phyloP scores from a whole-genome alignment of 2,888 invertebrate species.

The Orthosia gracilis region DNA sequence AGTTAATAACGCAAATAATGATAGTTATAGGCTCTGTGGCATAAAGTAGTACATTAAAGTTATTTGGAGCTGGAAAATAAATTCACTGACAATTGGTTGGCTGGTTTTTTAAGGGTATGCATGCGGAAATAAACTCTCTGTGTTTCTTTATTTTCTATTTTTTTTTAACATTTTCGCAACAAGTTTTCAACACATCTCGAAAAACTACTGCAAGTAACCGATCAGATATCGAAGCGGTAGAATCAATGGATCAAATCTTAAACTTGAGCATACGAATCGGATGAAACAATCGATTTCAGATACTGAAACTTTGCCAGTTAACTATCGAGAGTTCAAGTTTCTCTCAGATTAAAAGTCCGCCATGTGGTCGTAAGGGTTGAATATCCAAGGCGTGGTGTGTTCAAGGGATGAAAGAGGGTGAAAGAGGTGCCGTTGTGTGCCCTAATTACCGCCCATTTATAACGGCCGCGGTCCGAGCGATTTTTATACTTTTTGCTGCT shows the following conservation, averaged over 20 bases:
- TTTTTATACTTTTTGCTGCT: conserved; percentile 83
- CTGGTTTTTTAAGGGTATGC: too few relatives aligned
- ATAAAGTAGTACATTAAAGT: conserved; percentile 1
- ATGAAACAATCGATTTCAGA: conserved; percentile 52
- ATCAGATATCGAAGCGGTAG: conserved; percentile 13
- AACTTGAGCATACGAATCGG: conserved; percentile 52
- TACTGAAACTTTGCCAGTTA: conserved; percentile 53
- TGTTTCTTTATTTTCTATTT: too few relatives aligned
- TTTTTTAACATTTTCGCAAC: background rate
- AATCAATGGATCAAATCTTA: conserved; percentile 46
- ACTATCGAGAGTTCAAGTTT: conserved; percentile 53
- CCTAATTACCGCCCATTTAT: conserved; percentile 89
- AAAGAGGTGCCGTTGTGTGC: conserved; percentile 74
- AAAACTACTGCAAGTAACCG: background rate
- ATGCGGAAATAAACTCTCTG: too few relatives aligned
- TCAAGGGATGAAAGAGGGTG: conserved; percentile 63
- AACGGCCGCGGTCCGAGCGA: conserved; percentile 83
- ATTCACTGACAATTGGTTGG: background rate
- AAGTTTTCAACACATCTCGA: conserved; percentile 3
- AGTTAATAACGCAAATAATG: conserved; percentile 51
- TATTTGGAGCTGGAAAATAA: conserved; percentile 1
- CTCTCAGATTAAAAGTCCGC: conserved; percentile 56
- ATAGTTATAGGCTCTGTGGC: conserved; percentile 31
- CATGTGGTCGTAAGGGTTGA: conserved; percentile 43
- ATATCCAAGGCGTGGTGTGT: conserved; percentile 67